phyloP scores from a whole-genome alignment of 2,113 vertebrate genomes.

The Euleptes europaea region DNA sequence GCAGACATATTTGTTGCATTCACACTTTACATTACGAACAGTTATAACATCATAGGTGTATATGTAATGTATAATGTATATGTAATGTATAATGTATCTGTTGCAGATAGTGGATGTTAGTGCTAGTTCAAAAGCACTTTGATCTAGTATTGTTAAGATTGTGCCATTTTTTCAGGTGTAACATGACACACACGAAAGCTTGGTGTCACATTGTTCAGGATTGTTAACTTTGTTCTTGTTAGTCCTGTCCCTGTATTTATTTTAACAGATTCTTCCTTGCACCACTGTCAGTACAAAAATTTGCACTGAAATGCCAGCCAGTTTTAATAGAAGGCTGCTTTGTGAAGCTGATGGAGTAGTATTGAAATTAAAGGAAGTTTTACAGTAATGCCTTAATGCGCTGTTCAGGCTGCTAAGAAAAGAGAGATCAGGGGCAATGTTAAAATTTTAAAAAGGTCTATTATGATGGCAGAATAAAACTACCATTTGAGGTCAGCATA shows the following conservation, averaged over 20 bases:
- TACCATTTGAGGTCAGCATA: slow-evolving; percentile 30
- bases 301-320: fast-evolving
- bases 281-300: background rate
- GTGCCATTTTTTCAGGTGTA: background rate
- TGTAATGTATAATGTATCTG: background rate
- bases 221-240: background rate
- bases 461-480: background rate
- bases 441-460: slow-evolving; percentile 29
- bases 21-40: background rate
- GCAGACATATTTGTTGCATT: background rate
- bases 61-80: too few relatives aligned
- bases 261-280: background rate
- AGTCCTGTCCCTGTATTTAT: background rate
- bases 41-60: background rate
- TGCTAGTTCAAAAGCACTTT: background rate
- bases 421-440: background rate
- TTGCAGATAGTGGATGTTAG: background rate
- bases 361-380: slow-evolving; percentile 8
- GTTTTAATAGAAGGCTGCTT: background rate
- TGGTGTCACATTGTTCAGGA: background rate
- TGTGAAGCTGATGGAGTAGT: background rate
- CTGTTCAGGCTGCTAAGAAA: background rate
- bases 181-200: background rate
- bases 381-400: slow-evolving; percentile 25
- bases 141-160: background rate